Base-by-base conservation (phyloP, 1,140 invertebrate genomes). In the Caenorhabditis remanei region DNA sequence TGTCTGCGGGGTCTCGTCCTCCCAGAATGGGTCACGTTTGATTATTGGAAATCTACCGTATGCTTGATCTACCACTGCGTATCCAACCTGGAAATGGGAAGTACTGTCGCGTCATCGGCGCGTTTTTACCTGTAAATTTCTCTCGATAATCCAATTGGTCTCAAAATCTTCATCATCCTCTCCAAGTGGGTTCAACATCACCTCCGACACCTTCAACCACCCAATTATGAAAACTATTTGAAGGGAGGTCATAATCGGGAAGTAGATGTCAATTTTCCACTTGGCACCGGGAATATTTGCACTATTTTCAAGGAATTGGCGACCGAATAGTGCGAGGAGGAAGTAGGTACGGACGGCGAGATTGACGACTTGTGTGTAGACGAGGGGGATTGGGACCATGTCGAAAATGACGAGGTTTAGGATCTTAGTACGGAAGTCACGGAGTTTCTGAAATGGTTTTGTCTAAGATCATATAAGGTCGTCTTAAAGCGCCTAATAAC, bases 121-220 rank as follows among this genome's bases (percentile, higher is more conserved):
- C 9, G 16, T 24, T 32, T 9, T 24, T 11, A 85, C 87, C 48
- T 87, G 83, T 14, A 87, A 83, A 84, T 84, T 87, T 65, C 84
- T 55, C 9, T 85, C 83, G n/a, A 88, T 65, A 32, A 84, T 90
- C 87, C 88, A 91, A 84, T 91, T 91, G 41, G 90, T 88, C 63
- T 91, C 90, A 75, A 91, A 90, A 89, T 91, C 90, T 24, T 90
- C 90, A 67, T 90, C 90, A 50, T 90, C 90, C 58, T 90, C 89
- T n/a, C 90, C 90, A 46, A 89, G 86, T 6, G 90, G 90, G 75
- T 90, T 90, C 16, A 90, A 53, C 43, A 90, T 84, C 1, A 85
- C 84, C 61, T 89, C 85, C 13, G 90, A 90, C 11, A 90, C 89
- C 86, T 90, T 90, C 24, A 90, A 48, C 90, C 90, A 90, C 41